Conservation (phyloP, 2,888 invertebrate genomes). For the Drosophila ustulata region DNA sequence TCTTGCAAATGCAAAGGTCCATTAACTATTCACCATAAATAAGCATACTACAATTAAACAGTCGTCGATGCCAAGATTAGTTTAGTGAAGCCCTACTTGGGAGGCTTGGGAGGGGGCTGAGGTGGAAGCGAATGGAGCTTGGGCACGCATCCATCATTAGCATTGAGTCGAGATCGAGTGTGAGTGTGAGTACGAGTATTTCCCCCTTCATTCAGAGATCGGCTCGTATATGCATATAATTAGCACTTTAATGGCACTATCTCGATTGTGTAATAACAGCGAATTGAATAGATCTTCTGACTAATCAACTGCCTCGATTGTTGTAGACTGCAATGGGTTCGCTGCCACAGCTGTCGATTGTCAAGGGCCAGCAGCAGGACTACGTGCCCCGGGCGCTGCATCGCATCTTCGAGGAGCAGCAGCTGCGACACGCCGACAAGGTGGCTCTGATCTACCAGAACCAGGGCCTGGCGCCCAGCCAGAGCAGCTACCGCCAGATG, state of each 20-base stretch:
- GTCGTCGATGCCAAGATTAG: neutral
- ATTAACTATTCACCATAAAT: slow-evolving; percentile 4
- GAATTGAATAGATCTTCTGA: neutral
- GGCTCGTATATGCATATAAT: slow-evolving; percentile 21
- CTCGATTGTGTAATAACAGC: slow-evolving; percentile 18
- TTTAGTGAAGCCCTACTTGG: slow-evolving; percentile 5
- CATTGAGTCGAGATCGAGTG: neutral
- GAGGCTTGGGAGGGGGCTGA: neutral
- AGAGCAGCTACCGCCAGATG: slow-evolving; percentile 84
- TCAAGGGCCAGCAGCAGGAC: slow-evolving; percentile 87
- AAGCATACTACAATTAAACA: slow-evolving; percentile 2
- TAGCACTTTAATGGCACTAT: slow-evolving; percentile 20
- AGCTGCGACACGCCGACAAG: slow-evolving; percentile 86
- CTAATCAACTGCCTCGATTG: neutral
- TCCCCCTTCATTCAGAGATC: neutral
- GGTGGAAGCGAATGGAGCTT: slow-evolving; percentile 2
- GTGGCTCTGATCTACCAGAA: slow-evolving; percentile 88
- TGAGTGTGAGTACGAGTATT: slow-evolving; percentile 2
- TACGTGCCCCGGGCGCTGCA: slow-evolving; percentile 87
- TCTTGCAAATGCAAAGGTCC: neutral
- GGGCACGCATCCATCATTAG: slow-evolving; percentile 22
- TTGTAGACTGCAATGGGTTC: slow-evolving; percentile 88
- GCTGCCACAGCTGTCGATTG: slow-evolving; percentile 90
- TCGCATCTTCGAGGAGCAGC: slow-evolving; percentile 87
- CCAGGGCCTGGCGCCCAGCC: slow-evolving; percentile 54